Conservation (phyloP, 2,797 vertebrate species). For the Chelidonichthys spinosus region DNA sequence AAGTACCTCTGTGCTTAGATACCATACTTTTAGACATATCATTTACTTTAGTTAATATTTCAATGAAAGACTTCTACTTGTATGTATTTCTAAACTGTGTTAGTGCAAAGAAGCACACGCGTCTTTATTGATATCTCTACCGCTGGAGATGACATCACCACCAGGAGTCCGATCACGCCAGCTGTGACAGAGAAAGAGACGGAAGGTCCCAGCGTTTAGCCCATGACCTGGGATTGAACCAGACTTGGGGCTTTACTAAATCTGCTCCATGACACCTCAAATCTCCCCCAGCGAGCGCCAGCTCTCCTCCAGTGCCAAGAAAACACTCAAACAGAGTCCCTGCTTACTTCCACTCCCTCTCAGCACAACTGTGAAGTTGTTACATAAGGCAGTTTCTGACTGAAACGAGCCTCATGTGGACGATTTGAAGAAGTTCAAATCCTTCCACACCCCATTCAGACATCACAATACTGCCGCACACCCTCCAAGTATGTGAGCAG, state of each 20-base stretch:
- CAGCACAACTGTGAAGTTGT: conserved; percentile 34
- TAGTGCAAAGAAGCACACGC: conserved; percentile 4
- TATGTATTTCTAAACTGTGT: too few species aligned
- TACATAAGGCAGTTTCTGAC: conserved; percentile 27
- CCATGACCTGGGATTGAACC: conserved; percentile 43
- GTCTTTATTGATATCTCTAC: conserved; percentile 20
- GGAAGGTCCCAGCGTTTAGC: conserved; percentile 19
- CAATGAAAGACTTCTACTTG: too few species aligned
- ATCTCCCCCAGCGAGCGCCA: conserved; percentile 38
- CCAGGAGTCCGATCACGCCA: conserved; percentile 1
- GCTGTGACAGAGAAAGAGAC: conserved; percentile 5
- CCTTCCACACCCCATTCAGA: background rate
- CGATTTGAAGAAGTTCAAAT: background rate
- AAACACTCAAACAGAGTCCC: conserved; percentile 24
- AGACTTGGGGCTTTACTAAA: conserved; percentile 33
- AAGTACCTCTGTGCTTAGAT: too few species aligned
- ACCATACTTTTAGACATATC: too few species aligned
- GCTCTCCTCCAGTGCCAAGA: conserved; percentile 20
- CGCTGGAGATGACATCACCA: conserved; percentile 6
- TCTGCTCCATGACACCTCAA: conserved; percentile 63
- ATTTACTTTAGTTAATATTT: too few species aligned
- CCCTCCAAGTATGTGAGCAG: background rate
- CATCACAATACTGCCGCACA: background rate
- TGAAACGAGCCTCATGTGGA: conserved; percentile 2
- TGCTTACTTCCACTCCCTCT: conserved; percentile 23